Evolutionary conservation across 2,888 invertebrate genomes (phyloP), one percentile per base, ranked within the genome.

Genomic region (Omphaloscelis lunosa): DNA sequence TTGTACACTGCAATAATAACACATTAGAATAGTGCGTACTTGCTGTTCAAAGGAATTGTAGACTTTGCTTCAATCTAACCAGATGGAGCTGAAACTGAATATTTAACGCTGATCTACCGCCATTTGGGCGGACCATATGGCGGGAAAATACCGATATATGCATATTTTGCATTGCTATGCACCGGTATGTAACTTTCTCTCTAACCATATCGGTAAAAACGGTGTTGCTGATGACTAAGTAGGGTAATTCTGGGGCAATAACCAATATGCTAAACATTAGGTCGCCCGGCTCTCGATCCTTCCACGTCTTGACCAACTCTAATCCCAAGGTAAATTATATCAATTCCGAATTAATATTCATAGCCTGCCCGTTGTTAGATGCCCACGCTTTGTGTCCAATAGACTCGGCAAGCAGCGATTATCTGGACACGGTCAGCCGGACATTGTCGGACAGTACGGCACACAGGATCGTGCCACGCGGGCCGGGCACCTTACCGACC

Each of bases 371-470:
- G 61, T 61, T 17, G 66, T 71, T 66, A 27, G 23, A 9, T 39
- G 23, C 82, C 87, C 82, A 82, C 82, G 79, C 69, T 63, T 51
- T 73, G 62, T 62, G 72, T 61, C 63, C 80, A 79, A 86, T 86
- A 74, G 75, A 75, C 72, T 65, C 53, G 45, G 23, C 71, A 39
- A 70, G 66, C 45, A 15, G 48, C 68, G 29, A 72, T 67, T 86
- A 86, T 88, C 84, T 51, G 69, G 63, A 56, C 72, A 71, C 66
- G 72, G 66, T 53, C 61, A 61, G 12, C 20, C 41, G 78, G 72
- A 53, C 69, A 69, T 23, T 20, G 66, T 15, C 74, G 62, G 73
- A 66, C 83, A 83, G 83, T 80, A 56, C 23, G 69, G 76, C 77
- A 51, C 74, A 78, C 69, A 74, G 59, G 56, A 34, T 63, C 68